These are phyloP conservation scores for Drosophila erecta DNA, from an alignment of 1,140 invertebrate species.

Conservation along the genomic window DNA sequence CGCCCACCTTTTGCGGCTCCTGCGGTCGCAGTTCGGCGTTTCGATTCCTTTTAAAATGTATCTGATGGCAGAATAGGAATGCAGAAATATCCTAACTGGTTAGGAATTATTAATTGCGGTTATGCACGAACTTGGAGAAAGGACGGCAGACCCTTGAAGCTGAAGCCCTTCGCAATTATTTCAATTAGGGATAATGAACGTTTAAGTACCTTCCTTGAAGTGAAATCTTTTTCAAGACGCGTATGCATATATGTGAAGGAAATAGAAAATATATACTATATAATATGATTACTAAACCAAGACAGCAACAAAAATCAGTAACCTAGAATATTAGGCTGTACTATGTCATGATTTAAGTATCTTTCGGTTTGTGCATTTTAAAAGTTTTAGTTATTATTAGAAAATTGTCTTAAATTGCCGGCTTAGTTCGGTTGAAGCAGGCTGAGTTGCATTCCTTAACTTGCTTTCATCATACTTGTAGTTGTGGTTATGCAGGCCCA, in stretches of 20 bases:
- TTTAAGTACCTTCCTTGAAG: not conserved
- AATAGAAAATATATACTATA: too few species aligned
- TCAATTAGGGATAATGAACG: conserved; percentile 9
- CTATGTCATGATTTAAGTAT: too few species aligned
- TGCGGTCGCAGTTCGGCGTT: conserved; percentile 27
- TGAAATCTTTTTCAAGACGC: too few species aligned
- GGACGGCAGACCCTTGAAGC: not conserved
- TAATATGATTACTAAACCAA: too few species aligned
- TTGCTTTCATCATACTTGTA: conserved; percentile 23
- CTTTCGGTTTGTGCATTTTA: too few species aligned
- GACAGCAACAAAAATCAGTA: too few species aligned
- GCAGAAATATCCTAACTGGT: conserved; percentile 34
- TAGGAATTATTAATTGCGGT: conserved; percentile 47
- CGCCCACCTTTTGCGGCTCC: conserved; percentile 16
- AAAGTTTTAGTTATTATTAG: too few species aligned
- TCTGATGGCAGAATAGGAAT: conserved; percentile 4
- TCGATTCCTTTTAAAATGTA: conserved; percentile 38
- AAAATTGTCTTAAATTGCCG: too few species aligned
- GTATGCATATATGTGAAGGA: too few species aligned
- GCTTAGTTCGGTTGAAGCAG: too few species aligned
- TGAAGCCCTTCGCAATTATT: conserved; percentile 15
- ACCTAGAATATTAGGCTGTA: too few species aligned
- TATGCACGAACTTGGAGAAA: conserved; percentile 28
- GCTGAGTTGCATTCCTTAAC: conserved; percentile 3
- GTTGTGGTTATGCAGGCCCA: conserved; percentile 14